Conservation (phyloP, 2,797 vertebrate genomes). For the Sebastes taczanowskii region DNA sequence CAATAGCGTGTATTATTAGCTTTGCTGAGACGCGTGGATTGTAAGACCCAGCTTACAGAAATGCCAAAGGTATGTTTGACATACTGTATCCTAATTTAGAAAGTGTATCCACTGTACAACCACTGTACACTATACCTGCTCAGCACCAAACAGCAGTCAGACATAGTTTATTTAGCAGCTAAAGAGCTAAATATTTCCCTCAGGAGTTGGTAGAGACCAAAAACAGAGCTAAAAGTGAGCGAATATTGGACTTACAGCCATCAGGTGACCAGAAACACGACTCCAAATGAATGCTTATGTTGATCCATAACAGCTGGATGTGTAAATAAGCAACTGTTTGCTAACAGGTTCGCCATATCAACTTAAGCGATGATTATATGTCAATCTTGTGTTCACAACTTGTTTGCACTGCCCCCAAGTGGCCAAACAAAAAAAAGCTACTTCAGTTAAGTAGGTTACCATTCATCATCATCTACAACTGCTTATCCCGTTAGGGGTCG, state of each 20-base stretch:
- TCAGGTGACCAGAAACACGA: neutral
- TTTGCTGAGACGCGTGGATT: neutral
- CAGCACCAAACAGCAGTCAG: neutral
- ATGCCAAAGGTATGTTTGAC: neutral
- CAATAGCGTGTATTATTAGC: neutral
- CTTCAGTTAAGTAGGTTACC: no score
- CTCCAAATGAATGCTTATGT: neutral
- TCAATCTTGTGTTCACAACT: no score
- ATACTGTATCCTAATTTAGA: no score
- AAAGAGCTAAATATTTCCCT: neutral
- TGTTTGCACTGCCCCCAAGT: no score
- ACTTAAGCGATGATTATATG: no score
- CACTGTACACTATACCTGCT: neutral
- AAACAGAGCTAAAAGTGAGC: neutral
- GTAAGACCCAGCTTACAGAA: neutral
- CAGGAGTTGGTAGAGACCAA: neutral
- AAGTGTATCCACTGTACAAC: neutral
- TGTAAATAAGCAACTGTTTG: neutral
- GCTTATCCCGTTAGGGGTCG: no score
- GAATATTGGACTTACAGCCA: no score
- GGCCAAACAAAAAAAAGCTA: no score
- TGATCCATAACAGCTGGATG: neutral
- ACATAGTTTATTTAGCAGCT: neutral
- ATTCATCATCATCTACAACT: no score
- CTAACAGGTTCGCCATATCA: no score